A percentile compares a stretch with the other conserved stretches of the same genome.
These are phyloP conservation scores for Papilio protenor DNA, from an alignment of 2,888 invertebrate species.

Conservation along the genomic window DNA sequence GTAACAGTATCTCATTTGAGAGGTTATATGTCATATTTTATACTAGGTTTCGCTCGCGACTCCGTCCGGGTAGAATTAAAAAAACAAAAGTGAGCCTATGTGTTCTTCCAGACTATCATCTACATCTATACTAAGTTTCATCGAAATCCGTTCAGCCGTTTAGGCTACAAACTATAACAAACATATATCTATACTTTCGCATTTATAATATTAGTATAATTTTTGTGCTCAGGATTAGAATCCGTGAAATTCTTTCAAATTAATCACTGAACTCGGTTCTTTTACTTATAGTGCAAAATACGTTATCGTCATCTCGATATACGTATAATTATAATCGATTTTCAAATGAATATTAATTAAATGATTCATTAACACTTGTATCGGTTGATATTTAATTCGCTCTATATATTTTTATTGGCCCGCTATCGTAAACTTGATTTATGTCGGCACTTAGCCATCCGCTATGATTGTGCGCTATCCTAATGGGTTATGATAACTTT, in stretches of 20 bases:
- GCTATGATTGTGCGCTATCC: constrained; percentile 3
- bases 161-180: no score
- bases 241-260: background rate
- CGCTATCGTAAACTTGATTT: constrained; percentile 25
- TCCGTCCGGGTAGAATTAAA: no score
- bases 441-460: constrained; percentile 24
- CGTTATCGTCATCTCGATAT: background rate
- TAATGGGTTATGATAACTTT: constrained; percentile 20
- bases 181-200: no score
- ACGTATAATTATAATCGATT: constrained; percentile 52
- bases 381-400: constrained; percentile 33
- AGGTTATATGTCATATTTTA: no score
- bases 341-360: constrained; percentile 54
- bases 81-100: no score
- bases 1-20: no score
- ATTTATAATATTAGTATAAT: no score
- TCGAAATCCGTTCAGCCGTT: no score
- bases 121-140: no score
- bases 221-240: background rate
- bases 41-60: no score
- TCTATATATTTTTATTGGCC: constrained; percentile 35
- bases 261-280: background rate
- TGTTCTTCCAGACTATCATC: no score
- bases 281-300: background rate
- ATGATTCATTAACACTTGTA: constrained; percentile 55